Base-by-base conservation (phyloP, 1,140 invertebrate species). In the Aleiodes sp. region DNA sequence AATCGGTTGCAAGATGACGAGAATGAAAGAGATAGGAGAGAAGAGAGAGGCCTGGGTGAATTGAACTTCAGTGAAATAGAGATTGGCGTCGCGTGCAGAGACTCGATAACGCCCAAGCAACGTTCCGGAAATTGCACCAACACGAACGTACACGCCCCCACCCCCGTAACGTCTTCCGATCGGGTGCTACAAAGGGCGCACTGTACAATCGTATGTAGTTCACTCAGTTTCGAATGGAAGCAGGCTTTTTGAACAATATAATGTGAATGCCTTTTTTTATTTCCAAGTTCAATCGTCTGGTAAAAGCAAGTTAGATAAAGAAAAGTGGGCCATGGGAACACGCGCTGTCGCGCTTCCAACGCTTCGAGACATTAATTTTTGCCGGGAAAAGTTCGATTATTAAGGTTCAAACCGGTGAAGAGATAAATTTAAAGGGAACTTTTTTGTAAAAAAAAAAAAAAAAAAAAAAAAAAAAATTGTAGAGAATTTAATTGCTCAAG, bases 21-120 rank as follows among this genome's bases (percentile, higher is more conserved):
- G 46, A n/a, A n/a, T n/a, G n/a, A n/a, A n/a, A n/a, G n/a, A n/a
- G n/a, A n/a, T n/a, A n/a, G 19, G 21, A 8, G 46, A 21, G 21
- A 3, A 10, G 19, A 8, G 46, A 24, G 14, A 16, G 41, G 31
- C n/a, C n/a, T 4, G 31, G 31, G 4, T 4, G 31, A 35, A 52
- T 52, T 52, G 46, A 52, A 52, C 46, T 52, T 52, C 46, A 9
- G 12, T 31, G 37, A 33, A 37, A 68, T 41, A 21, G 56, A 68
- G 65, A 68, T 68, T 68, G 65, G 33, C 65, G 43, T 68, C 65
- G 65, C 65, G 65, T 68, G 65, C 56, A 43, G 12, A 61, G 57
- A 24, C 35, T 61, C 56, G 65, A 68, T 68, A 68, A 68, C 57
- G 65, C 35, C 43, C 24, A 60, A 60, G 12, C 10, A 43, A 28